Evolutionary conservation across 1,140 invertebrate species (phyloP).

Genomic region (Drosophila tani): DNA sequence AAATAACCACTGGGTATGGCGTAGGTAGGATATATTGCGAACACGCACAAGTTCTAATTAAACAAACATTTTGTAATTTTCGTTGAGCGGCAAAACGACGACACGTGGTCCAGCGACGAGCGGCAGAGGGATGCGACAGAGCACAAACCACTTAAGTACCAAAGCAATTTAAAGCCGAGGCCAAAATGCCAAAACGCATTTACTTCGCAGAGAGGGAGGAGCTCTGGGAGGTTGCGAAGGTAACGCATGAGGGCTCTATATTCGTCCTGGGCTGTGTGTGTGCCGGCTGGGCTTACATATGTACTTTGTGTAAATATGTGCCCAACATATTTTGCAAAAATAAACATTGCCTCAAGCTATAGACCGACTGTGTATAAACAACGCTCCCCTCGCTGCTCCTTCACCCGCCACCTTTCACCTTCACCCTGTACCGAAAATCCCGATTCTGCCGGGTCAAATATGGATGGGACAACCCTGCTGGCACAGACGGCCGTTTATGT

Average conservation of each 20-base stretch:
- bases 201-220: conserved; percentile 14
- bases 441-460: conserved; percentile 50
- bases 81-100: conserved; percentile 79
- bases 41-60: conserved; percentile 79
- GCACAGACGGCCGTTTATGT: conserved; percentile 45
- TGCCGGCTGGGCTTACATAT: conserved; percentile 61
- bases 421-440: conserved; percentile 25
- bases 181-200: conserved; percentile 72
- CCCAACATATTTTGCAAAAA: conserved; percentile 80
- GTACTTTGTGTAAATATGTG: conserved; percentile 79
- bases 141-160: conserved; percentile 81
- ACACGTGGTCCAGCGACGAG: conserved; percentile 63
- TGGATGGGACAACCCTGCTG: conserved; percentile 40
- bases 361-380: conserved; percentile 53
- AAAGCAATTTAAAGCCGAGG: conserved; percentile 80
- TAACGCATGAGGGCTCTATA: conserved; percentile 32
- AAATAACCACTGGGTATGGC: conserved; percentile 60
- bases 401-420: conserved; percentile 23
- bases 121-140: conserved; percentile 34
- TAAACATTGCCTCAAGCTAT: conserved; percentile 71
- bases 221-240: conserved; percentile 7
- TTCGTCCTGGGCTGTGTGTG: conserved; percentile 3
- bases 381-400: conserved; percentile 13
- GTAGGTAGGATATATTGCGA: conserved; percentile 30
- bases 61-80: conserved; percentile 84